Conservation (phyloP, 2,888 invertebrate species). For the Xylocampa areola region DNA sequence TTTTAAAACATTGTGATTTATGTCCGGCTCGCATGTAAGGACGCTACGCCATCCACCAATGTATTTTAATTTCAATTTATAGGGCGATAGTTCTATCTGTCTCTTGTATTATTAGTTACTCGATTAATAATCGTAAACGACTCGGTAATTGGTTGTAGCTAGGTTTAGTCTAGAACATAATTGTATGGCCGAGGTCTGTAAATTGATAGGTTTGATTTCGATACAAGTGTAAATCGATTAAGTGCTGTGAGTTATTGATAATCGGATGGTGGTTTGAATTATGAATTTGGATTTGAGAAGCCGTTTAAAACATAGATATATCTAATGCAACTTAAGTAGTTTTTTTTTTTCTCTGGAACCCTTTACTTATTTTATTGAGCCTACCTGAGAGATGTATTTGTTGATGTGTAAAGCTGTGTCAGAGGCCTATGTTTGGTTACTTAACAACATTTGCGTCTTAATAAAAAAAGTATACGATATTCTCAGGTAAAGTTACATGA, state of each 20-base stretch:
- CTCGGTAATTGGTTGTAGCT: slow-evolving; percentile 64
- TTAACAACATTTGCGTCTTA: no score
- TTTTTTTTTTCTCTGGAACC: no score
- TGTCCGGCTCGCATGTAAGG: slow-evolving; percentile 78
- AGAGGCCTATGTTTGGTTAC: no score
- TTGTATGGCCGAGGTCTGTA: slow-evolving; percentile 16
- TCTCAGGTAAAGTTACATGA: no score
- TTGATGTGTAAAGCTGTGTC: no score
- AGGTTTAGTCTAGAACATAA: slow-evolving; percentile 30
- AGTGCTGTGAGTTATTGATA: slow-evolving; percentile 16
- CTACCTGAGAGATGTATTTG: no score
- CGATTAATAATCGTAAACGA: slow-evolving; percentile 77
- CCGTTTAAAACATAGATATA: no score
- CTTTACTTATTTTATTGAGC: no score
- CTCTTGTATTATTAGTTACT: slow-evolving; percentile 74
- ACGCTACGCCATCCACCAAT: slow-evolving; percentile 72
- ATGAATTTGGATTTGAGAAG: no score
- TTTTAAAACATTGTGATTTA: slow-evolving; percentile 82
- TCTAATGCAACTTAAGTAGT: no score
- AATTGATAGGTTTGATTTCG: slow-evolving; percentile 24
- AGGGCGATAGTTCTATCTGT: slow-evolving; percentile 74
- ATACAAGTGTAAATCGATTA: slow-evolving; percentile 36
- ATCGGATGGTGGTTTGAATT: no score
- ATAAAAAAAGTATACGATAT: no score
- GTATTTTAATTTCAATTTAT: slow-evolving; percentile 89